Conservation (phyloP, 1,140 invertebrate species). For the Propsilocerus akamusi region DNA sequence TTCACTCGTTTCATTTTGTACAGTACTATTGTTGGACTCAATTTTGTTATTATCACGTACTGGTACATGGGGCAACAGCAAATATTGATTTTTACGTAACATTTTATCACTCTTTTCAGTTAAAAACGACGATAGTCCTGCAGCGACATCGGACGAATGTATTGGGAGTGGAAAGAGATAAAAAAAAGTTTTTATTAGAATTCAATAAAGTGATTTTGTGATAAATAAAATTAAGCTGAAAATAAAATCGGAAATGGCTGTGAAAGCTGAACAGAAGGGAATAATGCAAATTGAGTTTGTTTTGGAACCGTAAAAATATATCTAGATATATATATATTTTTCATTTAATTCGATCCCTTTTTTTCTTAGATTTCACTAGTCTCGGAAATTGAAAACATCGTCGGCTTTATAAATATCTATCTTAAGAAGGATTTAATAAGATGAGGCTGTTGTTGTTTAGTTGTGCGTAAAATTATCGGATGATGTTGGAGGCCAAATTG, state of each 20-base stretch:
- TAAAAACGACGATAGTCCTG: not conserved
- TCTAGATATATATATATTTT: no score
- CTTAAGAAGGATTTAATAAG: not conserved
- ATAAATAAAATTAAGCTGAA: not conserved
- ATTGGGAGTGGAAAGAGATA: not conserved
- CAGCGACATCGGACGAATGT: no score
- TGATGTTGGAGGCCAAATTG: no score
- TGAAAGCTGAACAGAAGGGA: not conserved
- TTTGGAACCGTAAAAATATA: no score
- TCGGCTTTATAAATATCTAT: not conserved
- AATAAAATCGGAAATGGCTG: not conserved
- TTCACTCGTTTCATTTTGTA: not conserved
- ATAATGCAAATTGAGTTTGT: no score
- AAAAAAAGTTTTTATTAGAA: not conserved
- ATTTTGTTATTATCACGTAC: not conserved
- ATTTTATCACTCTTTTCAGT: not conserved
- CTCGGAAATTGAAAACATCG: not conserved
- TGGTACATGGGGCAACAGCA: not conserved
- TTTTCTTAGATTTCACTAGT: no score
- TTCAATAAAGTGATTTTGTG: not conserved
- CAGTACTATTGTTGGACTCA: not conserved
- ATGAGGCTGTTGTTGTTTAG: no score
- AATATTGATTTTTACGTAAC: constrained; percentile 2
- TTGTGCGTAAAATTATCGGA: no score
- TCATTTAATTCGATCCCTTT: no score